These are phyloP conservation scores for Takifugu ocellatus DNA, from an alignment of 2,797 vertebrate genomes.

Conservation along the genomic window DNA sequence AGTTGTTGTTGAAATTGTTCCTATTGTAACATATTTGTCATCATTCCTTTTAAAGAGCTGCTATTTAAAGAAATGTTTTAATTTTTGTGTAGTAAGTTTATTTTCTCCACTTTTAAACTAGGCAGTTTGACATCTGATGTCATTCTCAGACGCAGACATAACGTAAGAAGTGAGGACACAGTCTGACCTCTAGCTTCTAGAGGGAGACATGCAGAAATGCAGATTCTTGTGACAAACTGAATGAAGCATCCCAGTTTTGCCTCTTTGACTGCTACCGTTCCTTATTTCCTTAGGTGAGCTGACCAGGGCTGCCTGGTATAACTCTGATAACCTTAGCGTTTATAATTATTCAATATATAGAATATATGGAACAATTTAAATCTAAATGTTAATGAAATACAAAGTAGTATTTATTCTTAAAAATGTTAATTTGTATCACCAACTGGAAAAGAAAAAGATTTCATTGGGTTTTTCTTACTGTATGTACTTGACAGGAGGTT, in stretches of 20 bases:
- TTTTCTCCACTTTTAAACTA: conserved; percentile 56
- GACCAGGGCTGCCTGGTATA: conserved; percentile 29
- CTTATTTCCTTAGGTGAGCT: background rate
- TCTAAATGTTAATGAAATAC: background rate
- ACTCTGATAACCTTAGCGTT: conserved; percentile 1
- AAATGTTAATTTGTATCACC: no score
- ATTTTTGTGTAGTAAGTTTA: conserved; percentile 45
- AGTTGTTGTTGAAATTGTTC: conserved; percentile 41
- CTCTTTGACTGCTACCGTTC: background rate
- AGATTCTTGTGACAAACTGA: conserved; percentile 36
- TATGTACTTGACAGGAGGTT: background rate
- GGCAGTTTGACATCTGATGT: conserved; percentile 29
- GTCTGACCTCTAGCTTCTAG: conserved; percentile 53
- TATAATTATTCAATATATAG: background rate
- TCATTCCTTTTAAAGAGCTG: conserved; percentile 77
- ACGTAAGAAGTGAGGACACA: conserved; percentile 29
- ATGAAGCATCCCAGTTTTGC: conserved; percentile 14
- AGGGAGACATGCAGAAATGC: conserved; percentile 67
- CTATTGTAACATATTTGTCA: conserved; percentile 58
- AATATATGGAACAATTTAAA: background rate
- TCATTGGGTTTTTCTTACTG: background rate
- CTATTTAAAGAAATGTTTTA: conserved; percentile 72
- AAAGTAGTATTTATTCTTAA: conserved; percentile 1
- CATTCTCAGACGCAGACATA: conserved; percentile 18
- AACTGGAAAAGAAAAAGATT: background rate